These are phyloP conservation scores for Dryococelus australis DNA, from an alignment of 2,888 invertebrate species.

Conservation along the genomic window DNA sequence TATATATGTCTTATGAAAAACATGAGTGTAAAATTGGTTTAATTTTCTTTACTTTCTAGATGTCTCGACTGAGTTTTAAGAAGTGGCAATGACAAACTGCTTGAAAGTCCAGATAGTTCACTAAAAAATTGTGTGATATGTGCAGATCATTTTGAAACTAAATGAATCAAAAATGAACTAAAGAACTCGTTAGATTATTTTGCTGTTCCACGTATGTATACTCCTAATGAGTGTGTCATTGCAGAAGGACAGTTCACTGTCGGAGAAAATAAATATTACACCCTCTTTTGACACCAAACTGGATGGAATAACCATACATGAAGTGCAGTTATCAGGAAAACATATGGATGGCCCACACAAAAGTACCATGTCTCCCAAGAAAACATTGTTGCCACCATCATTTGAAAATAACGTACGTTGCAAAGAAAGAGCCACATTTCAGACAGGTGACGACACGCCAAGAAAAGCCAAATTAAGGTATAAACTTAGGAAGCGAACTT, in stretches of 20 bases:
- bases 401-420: no score
- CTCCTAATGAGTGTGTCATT: neutral
- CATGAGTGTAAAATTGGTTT: no score
- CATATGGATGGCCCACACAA: neutral
- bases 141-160: neutral
- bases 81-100: neutral
- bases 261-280: no score
- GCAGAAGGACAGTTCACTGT: neutral
- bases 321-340: no score
- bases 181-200: neutral
- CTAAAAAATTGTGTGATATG: neutral
- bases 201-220: neutral
- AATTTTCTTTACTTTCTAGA: no score
- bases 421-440: neutral
- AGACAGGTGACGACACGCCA: neutral
- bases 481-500: neutral
- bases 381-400: no score
- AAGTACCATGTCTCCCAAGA: neutral
- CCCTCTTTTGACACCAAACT: no score
- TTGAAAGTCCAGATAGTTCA: no score
- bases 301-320: no score
- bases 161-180: neutral
- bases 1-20: no score
- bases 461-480: neutral
- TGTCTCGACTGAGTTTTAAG: neutral